Percentiles rank a stretch among this genome's conserved stretches.
Evolutionary conservation across 2,113 vertebrate genomes (phyloP).

Genomic region (Oncorhynchus gorbuscha): DNA sequence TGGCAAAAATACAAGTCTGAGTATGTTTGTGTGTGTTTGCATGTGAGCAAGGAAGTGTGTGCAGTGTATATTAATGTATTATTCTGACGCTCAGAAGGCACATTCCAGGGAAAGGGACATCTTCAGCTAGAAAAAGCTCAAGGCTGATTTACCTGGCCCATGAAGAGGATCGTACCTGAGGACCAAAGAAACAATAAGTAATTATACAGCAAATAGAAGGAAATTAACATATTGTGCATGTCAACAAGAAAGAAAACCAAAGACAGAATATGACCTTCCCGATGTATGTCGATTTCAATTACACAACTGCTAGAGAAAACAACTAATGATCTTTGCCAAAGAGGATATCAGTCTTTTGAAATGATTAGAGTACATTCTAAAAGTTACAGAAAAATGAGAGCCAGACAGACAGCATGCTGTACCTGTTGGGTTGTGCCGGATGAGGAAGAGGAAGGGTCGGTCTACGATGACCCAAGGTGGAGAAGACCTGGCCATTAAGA

Average conservation of each 20-base stretch:
- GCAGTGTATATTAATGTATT: background rate
- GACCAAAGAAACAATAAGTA: background rate
- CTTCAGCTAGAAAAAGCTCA: slow-evolving; percentile 54
- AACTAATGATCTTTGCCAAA: background rate
- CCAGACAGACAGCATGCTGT: slow-evolving; percentile 11
- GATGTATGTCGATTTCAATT: background rate
- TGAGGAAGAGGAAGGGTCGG: slow-evolving; percentile 90
- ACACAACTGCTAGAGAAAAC: background rate
- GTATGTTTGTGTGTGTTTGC: slow-evolving; percentile 9
- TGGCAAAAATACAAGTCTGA: background rate
- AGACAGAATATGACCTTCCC: background rate
- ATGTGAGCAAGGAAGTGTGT: background rate
- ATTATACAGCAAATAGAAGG: background rate
- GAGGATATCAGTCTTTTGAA: background rate
- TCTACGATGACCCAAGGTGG: slow-evolving; percentile 91
- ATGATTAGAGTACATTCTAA: background rate
- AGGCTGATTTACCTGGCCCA: slow-evolving; percentile 93
- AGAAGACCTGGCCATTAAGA: slow-evolving; percentile 89
- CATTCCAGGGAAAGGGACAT: background rate
- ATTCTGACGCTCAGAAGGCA: slow-evolving; percentile 9
- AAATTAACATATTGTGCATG: background rate
- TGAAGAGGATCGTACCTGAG: slow-evolving; percentile 90
- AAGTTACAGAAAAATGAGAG: background rate
- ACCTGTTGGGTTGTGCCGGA: slow-evolving; percentile 93
- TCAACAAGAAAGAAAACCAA: background rate